These are phyloP conservation scores for Macquaria ambigua DNA, from an alignment of 2,113 vertebrate genomes.

Conservation along the genomic window DNA sequence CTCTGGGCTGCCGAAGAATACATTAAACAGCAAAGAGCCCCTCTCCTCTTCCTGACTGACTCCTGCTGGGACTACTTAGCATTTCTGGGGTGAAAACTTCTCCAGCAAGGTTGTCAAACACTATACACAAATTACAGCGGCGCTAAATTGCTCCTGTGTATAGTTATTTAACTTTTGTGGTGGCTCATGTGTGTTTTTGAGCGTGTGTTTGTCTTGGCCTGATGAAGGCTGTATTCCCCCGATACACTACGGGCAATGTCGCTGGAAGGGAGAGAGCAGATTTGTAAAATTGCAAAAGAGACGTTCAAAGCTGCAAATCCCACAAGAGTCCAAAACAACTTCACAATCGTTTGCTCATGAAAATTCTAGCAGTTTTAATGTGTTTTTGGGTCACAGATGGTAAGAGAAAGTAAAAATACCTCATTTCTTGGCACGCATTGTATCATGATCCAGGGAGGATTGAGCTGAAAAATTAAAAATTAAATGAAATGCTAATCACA, in stretches of 20 bases:
- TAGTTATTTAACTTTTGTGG: conserved; percentile 78
- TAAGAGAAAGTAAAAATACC: conserved; percentile 65
- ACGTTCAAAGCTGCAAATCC: conserved; percentile 77
- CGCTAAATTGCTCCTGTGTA: conserved; percentile 76
- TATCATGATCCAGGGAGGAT: conserved; percentile 57
- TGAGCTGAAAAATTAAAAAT: conserved; percentile 52
- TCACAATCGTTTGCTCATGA: conserved; percentile 75
- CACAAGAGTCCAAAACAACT: conserved; percentile 73
- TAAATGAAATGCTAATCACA: conserved; percentile 66
- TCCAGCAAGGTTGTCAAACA: conserved; percentile 82
- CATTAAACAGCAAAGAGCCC: conserved; percentile 83
- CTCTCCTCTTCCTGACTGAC: conserved; percentile 80
- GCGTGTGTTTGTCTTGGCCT: conserved; percentile 74
- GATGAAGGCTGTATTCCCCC: conserved; percentile 73
- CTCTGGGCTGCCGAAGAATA: conserved; percentile 82
- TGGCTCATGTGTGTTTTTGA: conserved; percentile 55
- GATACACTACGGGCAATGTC: conserved; percentile 66
- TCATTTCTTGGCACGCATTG: conserved; percentile 45
- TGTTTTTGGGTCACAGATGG: conserved; percentile 79
- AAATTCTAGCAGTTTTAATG: conserved; percentile 76
- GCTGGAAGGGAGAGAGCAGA: conserved; percentile 56
- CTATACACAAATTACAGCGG: conserved; percentile 77
- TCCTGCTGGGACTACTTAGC: conserved; percentile 85
- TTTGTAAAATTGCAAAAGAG: conserved; percentile 69
- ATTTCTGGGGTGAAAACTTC: conserved; percentile 82